Base-by-base conservation (phyloP, 2,888 invertebrate species). In the Thera britannica region DNA sequence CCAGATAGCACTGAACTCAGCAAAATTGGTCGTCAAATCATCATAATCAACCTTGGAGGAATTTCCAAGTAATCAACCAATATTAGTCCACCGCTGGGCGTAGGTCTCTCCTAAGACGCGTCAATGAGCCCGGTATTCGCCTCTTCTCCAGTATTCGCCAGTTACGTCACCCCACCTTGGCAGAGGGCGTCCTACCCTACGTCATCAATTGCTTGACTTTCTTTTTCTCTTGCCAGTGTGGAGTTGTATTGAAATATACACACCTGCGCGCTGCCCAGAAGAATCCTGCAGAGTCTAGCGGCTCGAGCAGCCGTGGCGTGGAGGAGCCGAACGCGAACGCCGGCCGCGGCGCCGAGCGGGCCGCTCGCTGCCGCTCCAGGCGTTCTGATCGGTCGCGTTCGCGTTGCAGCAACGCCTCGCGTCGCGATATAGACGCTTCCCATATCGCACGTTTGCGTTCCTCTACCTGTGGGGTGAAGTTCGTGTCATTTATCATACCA, bases 291-390 rank as follows among this genome's bases (percentile, higher is more conserved):
- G 96, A 96, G 86, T 97, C 97, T 71, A 96, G 95, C 65, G 97
- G 97, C 86, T 97, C 97, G 80, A 97, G 94, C 94, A 97, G 95
- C 73, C 98, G 95, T 72, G 98, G 98, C 72, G 98, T 98, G 77
- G 98, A 98, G 79, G 98, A 98, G 70, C 98, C 98, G 92, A 98
- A 98, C 65, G 98, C 98, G 93, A 98, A 98, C 66, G 96, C 97
- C 6, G 91, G 85, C 56, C 92, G 85, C n/a, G 92, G 92, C 41
- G 92, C 76, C 79, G 97, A 95, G 84, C 97, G 97, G 79, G 97
- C 96, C 81, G 96, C 96, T 81, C 95, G 96, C 87, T 96, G 97
- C 62, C 96, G 95, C 88, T 98, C 98, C 82, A 98, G 94, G 75
- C 97, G 95, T 76, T 96, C 97, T 83, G 97, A 97, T 77, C 97